Base-by-base conservation (phyloP, 2,113 vertebrate species). In the Ictalurus punctatus region DNA sequence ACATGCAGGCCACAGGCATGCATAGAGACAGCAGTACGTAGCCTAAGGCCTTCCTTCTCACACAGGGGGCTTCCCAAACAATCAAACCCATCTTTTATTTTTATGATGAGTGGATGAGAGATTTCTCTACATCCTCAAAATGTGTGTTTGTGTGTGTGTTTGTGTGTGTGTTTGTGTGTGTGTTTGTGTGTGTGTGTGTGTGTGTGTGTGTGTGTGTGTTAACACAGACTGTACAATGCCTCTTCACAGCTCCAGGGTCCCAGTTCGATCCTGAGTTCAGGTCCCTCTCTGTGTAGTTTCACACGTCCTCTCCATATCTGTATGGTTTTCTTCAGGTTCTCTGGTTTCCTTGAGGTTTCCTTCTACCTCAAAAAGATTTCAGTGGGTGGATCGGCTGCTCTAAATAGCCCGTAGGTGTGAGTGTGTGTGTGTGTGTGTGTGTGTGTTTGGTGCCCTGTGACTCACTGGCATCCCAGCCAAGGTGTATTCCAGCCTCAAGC, bases 1-100 rank as follows among this genome's bases (percentile, higher is more conserved):
- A 79, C 86, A 87, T 58, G 34, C 86, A 87, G 40, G 37, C 86
- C 76, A 80, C 86, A 87, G 76, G 17, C 86, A 37, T 52, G 44
- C n/a, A 81, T 30, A 6, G 58, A 87, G 59, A 87, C 40, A 52
- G 58, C 58, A 80, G 17, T 44, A 67, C 0, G 19, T 48, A 54
- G 59, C 86, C 86, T 54, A 37, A 87, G 44, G 76, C 61, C 86
- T 78, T 74, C 84, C 30, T 40, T 61, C 25, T 65, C 58, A 30
- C 74, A 30, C 40, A 48, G 34, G 76, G 74, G 59, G 40, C 23
- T 59, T 81, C 27, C 76, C 59, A 44, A 86, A 58, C 40, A 65
- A 80, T 48, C 40, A 65, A 63, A 37, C 54, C 44, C 56, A 81
- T 63, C 30, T 19, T 59, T 19, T 59, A 58, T 56, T 73, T 86